A percentile compares a stretch with the other conserved stretches of the same genome.
Conservation (phyloP, 35 echinoderm and acorn worm genomes). For the Patiria miniata region DNA sequence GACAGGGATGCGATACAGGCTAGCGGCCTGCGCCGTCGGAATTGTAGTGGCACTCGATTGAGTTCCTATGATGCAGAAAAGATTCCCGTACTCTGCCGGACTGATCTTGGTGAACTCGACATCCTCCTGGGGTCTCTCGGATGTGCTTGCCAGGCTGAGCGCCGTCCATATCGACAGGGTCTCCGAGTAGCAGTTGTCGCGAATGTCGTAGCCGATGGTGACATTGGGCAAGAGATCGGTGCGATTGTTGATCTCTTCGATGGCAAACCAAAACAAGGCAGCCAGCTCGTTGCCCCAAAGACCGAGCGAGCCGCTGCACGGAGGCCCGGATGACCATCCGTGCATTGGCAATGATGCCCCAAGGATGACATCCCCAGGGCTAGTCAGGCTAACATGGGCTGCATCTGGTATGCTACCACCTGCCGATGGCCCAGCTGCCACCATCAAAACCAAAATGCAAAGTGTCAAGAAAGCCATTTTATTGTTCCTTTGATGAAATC, state of each 20-base stretch:
- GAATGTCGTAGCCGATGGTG: constrained; percentile 42
- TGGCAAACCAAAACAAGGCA: background rate
- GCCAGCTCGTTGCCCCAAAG: background rate
- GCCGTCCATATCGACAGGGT: constrained; percentile 15
- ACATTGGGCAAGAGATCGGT: background rate
- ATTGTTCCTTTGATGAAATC: no score
- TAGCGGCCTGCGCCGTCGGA: background rate
- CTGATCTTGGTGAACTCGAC: background rate
- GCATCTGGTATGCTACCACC: background rate
- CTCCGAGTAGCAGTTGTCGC: constrained; percentile 15
- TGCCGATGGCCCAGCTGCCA: background rate
- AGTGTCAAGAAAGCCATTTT: no score
- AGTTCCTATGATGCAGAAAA: constrained; percentile 3
- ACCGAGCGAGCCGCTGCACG: background rate
- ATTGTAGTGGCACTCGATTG: background rate
- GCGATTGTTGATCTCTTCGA: background rate
- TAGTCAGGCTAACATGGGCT: background rate
- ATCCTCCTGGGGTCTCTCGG: background rate
- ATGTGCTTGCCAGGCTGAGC: background rate
- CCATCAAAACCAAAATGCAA: no score
- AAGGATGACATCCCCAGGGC: constrained; percentile 1
- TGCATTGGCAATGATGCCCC: background rate
- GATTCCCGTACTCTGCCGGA: background rate
- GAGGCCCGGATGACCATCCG: background rate
- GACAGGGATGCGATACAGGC: constrained; percentile 1